Base-by-base conservation (phyloP, 2,888 invertebrate species). In the Melangyna quadrimaculata region DNA sequence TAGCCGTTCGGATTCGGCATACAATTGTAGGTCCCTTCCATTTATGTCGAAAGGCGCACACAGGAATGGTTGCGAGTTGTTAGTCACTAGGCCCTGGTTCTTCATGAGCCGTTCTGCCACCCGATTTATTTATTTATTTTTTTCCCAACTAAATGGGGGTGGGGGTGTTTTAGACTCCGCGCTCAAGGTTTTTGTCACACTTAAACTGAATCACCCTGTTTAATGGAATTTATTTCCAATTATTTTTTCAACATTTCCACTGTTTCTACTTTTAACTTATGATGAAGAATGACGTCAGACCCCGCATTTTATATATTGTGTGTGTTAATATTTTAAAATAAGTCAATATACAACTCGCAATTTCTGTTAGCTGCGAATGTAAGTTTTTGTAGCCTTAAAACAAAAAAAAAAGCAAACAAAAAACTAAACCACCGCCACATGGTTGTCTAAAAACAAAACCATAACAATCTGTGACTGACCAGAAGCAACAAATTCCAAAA, bases 321-420 rank as follows among this genome's bases (percentile, higher is more conserved):
- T 48, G 71, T 74, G 74, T 61, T 53, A 79, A 48, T 65, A 27
- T 40, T 55, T 48, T 40, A 75, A 80, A 55, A 48, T 37, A 57
- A 70, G 80, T 71, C 70, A 71, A 5, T n/a, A 35, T 59, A n/a
- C n/a, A n/a, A n/a, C n/a, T n/a, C n/a, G n/a, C n/a, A 37, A 51
- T 65, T 43, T 53, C 43, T 45, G 48, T 51, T 55, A 63, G 67
- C 59, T 37, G 65, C 19, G 7, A 59, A 10, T 32, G 22, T 17
- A 1, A 35, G 17, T 59, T 70, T 57, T 79, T 73, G 73, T 73
- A 61, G 59, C 65, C 48, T 14, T n/a, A 12, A 55, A 55, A 6
- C 0, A 22, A 24, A 10, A 51, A 6, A 10, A 51, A 48, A 14
- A 29, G 10, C 14, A 32, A 55, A 17, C 17, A 55, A 35, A 12